A percentile compares a stretch with the other conserved stretches of the same genome.
Conservation (phyloP, 1,140 invertebrate species). For the Coelopa frigida region DNA sequence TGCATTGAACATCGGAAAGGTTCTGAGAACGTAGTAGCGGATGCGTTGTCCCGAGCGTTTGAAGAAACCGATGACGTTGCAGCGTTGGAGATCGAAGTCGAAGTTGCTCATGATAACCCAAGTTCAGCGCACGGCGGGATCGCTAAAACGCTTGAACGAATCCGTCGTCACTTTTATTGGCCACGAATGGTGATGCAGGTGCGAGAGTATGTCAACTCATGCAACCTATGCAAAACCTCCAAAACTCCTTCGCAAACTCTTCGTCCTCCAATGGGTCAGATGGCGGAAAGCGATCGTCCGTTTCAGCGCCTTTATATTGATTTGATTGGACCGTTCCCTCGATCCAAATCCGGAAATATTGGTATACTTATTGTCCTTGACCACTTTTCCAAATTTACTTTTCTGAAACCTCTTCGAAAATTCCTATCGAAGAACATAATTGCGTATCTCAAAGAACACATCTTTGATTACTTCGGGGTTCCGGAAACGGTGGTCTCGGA, state of each 20-base stretch:
- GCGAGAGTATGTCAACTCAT: background rate
- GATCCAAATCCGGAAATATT: background rate
- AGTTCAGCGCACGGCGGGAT: background rate
- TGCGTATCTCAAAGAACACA: background rate
- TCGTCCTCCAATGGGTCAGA: background rate
- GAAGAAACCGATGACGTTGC: background rate
- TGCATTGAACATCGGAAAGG: conserved; percentile 28
- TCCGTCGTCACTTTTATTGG: conserved; percentile 1
- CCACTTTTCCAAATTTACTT: no score
- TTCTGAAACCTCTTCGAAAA: background rate
- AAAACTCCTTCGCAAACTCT: background rate
- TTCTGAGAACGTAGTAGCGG: conserved; percentile 20
- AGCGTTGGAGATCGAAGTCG: background rate
- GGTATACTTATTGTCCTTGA: no score
- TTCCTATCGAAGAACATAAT: background rate
- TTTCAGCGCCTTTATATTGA: conserved; percentile 3
- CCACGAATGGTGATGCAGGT: background rate
- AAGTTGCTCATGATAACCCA: background rate
- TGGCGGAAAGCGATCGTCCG: background rate
- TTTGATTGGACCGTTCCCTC: background rate
- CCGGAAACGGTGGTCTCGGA: conserved; percentile 1
- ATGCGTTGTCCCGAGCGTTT: conserved; percentile 1
- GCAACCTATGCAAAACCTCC: no score
- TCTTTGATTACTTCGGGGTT: conserved; percentile 1
- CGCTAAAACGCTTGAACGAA: background rate